These are phyloP conservation scores for Calameuta filiformis DNA, from an alignment of 2,888 invertebrate species.

Conservation along the genomic window DNA sequence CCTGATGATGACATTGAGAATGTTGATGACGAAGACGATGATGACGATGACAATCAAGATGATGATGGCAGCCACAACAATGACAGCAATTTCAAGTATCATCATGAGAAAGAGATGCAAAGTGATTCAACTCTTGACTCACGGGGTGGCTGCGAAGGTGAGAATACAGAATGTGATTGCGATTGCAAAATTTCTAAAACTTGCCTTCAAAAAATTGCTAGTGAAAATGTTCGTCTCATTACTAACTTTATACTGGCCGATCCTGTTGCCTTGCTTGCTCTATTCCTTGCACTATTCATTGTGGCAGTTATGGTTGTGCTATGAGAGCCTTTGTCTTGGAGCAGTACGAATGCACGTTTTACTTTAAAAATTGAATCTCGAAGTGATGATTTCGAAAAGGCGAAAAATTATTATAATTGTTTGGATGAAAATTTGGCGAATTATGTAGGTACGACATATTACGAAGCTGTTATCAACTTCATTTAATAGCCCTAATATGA, in stretches of 20 bases:
- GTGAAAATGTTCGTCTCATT: conserved; percentile 43
- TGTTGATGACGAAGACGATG: conserved; percentile 4
- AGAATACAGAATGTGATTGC: conserved; percentile 46
- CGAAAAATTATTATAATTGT: neutral
- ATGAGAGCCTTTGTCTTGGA: neutral
- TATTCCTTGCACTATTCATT: conserved; percentile 49
- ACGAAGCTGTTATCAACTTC: neutral
- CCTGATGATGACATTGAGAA: conserved; percentile 11
- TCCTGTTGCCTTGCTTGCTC: conserved; percentile 53
- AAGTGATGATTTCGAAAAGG: neutral
- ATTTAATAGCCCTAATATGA: neutral
- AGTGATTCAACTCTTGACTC: neutral
- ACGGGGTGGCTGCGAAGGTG: conserved; percentile 15
- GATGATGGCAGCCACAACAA: conserved; percentile 4
- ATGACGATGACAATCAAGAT: conserved; percentile 8
- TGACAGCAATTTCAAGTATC: neutral
- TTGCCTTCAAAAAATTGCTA: conserved; percentile 18
- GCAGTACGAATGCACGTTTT: neutral
- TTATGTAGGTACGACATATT: neutral
- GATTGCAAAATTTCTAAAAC: conserved; percentile 24
- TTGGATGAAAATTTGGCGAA: neutral
- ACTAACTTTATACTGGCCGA: conserved; percentile 58
- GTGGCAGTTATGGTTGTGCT: neutral
- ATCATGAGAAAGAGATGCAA: neutral
- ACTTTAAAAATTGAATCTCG: neutral